These are phyloP conservation scores for Scaptomyza pallida DNA, from an alignment of 1,140 invertebrate genomes.

Conservation along the genomic window DNA sequence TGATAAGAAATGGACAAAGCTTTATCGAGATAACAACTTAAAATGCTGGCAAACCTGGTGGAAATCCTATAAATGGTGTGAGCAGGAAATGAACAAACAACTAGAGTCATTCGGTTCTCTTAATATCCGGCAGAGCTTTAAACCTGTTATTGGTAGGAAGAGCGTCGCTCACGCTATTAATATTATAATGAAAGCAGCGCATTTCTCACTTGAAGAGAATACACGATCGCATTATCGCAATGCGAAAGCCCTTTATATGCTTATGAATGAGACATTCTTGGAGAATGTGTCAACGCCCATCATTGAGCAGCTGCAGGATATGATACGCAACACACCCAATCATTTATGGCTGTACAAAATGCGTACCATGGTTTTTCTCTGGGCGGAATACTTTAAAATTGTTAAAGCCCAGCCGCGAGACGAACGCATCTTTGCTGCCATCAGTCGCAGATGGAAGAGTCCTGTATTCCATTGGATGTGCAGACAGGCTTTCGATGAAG, in stretches of 20 bases:
- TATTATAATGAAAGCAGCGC: constrained; percentile 12
- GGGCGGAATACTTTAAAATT: constrained; percentile 32
- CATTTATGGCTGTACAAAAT: constrained; percentile 60
- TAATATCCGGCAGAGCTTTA: constrained; percentile 36
- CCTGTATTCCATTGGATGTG: constrained; percentile 66
- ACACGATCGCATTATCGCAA: constrained; percentile 1
- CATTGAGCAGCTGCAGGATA: constrained; percentile 38
- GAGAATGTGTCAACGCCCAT: constrained; percentile 14
- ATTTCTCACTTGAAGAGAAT: constrained; percentile 27
- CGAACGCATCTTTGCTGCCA: neutral
- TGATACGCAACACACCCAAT: constrained; percentile 55
- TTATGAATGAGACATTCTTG: constrained; percentile 56
- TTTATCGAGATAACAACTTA: constrained; percentile 45
- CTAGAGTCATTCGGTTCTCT: constrained; percentile 20
- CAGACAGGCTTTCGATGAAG: constrained; percentile 60
- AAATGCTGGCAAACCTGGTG: constrained; percentile 56
- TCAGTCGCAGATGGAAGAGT: constrained; percentile 32
- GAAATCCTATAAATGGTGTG: constrained; percentile 62
- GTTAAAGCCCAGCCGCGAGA: neutral
- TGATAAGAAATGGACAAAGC: constrained; percentile 18
- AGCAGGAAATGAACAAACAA: constrained; percentile 42
- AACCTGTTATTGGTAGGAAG: neutral
- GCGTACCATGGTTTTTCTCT: constrained; percentile 53
- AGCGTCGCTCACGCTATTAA: neutral
- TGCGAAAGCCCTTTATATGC: constrained; percentile 25